Percentiles rank a stretch among this genome's conserved stretches.
phyloP scores from a whole-genome alignment of 2,113 vertebrate species.

The Hypanus sabinus region DNA sequence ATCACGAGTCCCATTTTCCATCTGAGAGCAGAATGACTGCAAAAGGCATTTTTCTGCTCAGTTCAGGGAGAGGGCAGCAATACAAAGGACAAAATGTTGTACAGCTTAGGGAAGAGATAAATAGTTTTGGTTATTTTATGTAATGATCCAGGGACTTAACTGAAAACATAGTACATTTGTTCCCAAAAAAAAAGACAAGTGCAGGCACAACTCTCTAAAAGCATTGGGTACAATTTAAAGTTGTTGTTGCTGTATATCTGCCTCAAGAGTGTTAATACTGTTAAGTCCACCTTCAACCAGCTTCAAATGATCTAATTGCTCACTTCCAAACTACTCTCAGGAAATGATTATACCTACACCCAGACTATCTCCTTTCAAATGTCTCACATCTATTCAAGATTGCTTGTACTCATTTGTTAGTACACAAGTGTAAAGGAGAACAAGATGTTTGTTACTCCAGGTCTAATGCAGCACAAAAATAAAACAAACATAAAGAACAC shows the following conservation, averaged over 20 bases:
- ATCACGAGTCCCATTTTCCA: background rate
- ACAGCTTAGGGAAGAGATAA: background rate
- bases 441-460: no score
- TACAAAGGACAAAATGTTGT: background rate
- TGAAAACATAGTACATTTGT: background rate
- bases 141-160: background rate
- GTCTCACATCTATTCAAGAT: no score
- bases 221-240: background rate
- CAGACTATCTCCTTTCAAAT: no score
- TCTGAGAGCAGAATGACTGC: background rate
- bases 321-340: background rate
- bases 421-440: no score
- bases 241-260: background rate
- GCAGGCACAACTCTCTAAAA: background rate
- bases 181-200: background rate
- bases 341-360: background rate
- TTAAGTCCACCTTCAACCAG: background rate
- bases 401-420: no score
- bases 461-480: no score
- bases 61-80: background rate
- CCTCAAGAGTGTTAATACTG: background rate
- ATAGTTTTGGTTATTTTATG: background rate
- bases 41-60: background rate
- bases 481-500: no score
- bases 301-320: background rate